These are phyloP conservation scores for Hyphantria cunea DNA, from an alignment of 1,140 invertebrate species.

Conservation along the genomic window DNA sequence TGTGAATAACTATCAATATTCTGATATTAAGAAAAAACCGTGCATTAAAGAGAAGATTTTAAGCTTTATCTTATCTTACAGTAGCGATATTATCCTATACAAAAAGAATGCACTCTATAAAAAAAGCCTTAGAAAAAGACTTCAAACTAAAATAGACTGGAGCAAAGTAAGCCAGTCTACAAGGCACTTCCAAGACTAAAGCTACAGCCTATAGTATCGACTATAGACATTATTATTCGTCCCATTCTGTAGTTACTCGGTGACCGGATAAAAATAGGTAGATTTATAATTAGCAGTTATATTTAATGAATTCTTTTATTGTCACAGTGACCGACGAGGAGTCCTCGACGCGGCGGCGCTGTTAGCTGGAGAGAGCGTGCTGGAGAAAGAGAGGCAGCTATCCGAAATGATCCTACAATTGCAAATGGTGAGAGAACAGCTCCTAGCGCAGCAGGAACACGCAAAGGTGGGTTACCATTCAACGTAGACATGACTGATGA, in stretches of 20 bases:
- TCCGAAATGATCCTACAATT: constrained; percentile 92
- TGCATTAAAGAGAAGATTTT: too few relatives aligned
- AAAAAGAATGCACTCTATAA: too few relatives aligned
- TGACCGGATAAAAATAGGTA: not conserved
- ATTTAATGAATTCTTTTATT: constrained; percentile 19
- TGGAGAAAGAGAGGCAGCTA: constrained; percentile 89
- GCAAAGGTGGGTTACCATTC: constrained; percentile 60
- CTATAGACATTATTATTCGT: too few relatives aligned
- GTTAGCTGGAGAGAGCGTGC: constrained; percentile 84
- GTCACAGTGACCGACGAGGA: constrained; percentile 66
- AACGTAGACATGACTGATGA: too few relatives aligned
- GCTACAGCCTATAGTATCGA: not conserved
- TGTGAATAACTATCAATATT: too few relatives aligned
- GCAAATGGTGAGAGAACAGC: constrained; percentile 90
- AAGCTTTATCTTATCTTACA: too few relatives aligned
- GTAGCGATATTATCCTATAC: too few relatives aligned
- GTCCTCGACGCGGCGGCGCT: constrained; percentile 84
- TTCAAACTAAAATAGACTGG: too few relatives aligned
- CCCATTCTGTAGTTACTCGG: not conserved
- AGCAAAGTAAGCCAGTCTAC: too few relatives aligned
- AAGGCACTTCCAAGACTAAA: not conserved
- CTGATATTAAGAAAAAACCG: too few relatives aligned
- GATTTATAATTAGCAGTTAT: not conserved
- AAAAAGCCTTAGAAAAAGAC: too few relatives aligned
- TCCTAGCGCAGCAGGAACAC: constrained; percentile 85